Evolutionary conservation across 2,888 invertebrate genomes (phyloP).

Genomic region (Platerodrilus igneus): DNA sequence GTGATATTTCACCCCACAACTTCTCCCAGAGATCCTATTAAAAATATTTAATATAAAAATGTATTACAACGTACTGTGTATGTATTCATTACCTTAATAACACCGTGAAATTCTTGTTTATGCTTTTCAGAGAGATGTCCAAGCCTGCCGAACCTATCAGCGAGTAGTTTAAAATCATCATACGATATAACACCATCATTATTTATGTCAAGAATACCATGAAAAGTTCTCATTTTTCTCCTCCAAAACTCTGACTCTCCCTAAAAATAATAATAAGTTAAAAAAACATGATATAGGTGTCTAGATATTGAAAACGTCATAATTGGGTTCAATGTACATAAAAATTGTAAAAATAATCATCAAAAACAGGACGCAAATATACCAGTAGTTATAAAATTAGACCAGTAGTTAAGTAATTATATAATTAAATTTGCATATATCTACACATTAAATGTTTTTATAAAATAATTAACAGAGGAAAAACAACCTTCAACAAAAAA

Average conservation of each 20-base stretch:
- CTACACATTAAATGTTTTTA: no score
- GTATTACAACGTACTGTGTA: background rate
- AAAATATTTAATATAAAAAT: conserved; percentile 15
- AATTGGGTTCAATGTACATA: background rate
- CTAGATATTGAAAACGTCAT: background rate
- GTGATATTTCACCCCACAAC: conserved; percentile 76
- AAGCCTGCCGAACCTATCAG: conserved; percentile 68
- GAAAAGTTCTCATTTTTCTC: conserved; percentile 80
- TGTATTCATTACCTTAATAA: conserved; percentile 58
- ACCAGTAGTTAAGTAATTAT: no score
- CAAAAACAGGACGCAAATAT: background rate
- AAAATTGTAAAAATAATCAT: background rate
- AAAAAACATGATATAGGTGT: background rate
- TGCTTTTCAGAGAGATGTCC: conserved; percentile 67
- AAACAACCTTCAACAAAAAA: no score
- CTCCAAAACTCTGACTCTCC: conserved; percentile 70
- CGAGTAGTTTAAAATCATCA: conserved; percentile 73
- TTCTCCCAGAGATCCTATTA: conserved; percentile 72
- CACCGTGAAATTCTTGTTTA: conserved; percentile 63
- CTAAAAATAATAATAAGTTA: conserved; percentile 36
- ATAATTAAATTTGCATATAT: no score
- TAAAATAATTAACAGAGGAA: no score
- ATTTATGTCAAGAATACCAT: conserved; percentile 77
- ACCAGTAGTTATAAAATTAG: no score
- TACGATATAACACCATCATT: conserved; percentile 80